phyloP scores from a whole-genome alignment of 2,797 vertebrate species.

The Enteromius argenteus region DNA sequence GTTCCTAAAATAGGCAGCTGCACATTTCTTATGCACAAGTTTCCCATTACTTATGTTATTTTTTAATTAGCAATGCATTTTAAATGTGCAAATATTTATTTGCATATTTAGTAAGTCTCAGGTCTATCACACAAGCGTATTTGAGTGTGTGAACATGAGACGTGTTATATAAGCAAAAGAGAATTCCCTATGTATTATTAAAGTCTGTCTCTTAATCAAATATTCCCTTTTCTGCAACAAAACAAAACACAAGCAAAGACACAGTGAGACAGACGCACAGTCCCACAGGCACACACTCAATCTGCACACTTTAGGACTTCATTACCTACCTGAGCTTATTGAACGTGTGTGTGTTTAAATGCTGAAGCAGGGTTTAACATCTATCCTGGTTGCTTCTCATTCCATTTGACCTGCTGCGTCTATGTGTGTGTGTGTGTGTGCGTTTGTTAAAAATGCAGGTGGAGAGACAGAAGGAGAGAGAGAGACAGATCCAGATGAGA shows the following conservation, averaged over 20 bases:
- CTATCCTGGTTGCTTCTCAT: conserved; percentile 3
- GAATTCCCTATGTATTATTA: conserved; percentile 36
- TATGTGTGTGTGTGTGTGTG: conserved; percentile 15
- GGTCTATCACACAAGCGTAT: neutral
- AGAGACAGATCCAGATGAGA: conserved; percentile 26
- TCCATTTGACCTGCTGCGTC: neutral
- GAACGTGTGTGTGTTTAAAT: conserved; percentile 3
- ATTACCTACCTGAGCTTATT: neutral
- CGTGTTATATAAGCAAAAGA: conserved; percentile 24
- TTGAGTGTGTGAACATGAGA: conserved; percentile 7
- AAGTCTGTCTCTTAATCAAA: conserved; percentile 40
- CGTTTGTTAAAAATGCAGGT: conserved; percentile 17
- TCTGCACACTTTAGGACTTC: neutral
- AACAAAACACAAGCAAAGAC: conserved; percentile 11
- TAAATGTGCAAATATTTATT: neutral
- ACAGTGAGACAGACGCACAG: neutral
- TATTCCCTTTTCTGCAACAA: conserved; percentile 42
- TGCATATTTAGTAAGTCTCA: neutral
- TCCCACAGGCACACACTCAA: neutral
- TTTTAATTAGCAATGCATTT: neutral
- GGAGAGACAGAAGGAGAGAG: conserved; percentile 27
- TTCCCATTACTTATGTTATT: neutral
- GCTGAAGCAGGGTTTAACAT: neutral
- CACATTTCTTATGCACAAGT: neutral
- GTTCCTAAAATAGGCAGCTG: neutral